Evolutionary conservation across 2,888 invertebrate species (phyloP).

Genomic region (Tridacna crocea): DNA sequence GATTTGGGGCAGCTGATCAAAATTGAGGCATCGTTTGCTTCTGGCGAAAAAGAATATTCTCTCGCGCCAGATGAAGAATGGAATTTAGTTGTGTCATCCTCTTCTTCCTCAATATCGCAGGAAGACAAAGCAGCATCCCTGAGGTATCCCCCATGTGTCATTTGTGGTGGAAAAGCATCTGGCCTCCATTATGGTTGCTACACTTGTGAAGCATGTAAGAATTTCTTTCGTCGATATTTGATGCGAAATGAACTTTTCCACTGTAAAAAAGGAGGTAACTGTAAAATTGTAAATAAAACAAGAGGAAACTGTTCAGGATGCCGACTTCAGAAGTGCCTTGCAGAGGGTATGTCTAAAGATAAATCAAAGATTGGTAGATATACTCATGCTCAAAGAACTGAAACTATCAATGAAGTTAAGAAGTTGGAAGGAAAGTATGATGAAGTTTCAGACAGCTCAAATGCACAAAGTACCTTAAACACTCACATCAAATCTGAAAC

Average conservation of each 20-base stretch:
- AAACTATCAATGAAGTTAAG: constrained; percentile 58
- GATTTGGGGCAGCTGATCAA: background rate
- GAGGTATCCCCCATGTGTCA: constrained; percentile 57
- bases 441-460: background rate
- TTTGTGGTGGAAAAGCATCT: constrained; percentile 58
- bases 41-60: background rate
- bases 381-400: constrained; percentile 58
- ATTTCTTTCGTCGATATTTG: constrained; percentile 58
- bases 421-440: constrained; percentile 55
- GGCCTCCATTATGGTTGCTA: constrained; percentile 62
- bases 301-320: constrained; percentile 63
- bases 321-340: constrained; percentile 54
- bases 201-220: constrained; percentile 63
- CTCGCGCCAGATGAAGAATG: background rate
- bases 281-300: constrained; percentile 47
- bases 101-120: background rate
- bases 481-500: background rate
- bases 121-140: constrained; percentile 39
- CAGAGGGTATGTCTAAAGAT: constrained; percentile 60
- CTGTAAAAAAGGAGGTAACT: constrained; percentile 55
- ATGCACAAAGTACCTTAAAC: background rate
- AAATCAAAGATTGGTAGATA: constrained; percentile 59
- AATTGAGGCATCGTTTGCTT: background rate
- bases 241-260: constrained; percentile 49
- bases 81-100: background rate